Base-by-base conservation (phyloP, 2,888 invertebrate species). In the Trichopoda pennipes region DNA sequence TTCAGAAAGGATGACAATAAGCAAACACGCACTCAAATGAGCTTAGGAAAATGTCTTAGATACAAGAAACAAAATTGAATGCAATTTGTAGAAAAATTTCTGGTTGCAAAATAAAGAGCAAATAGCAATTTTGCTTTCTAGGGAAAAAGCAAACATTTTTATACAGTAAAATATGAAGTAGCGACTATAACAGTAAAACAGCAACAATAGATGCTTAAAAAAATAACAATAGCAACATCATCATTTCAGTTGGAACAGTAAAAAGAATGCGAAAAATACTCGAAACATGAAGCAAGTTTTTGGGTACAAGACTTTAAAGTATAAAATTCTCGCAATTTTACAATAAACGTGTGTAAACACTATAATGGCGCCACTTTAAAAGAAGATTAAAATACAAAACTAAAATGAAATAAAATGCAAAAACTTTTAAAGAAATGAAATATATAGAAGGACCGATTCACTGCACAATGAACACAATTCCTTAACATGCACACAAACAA, bases 351-450 rank as follows among this genome's bases (percentile, higher is more conserved):
- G 76, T 84, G 79, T 81, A 84, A 79, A 81, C 66, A 74, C 55
- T 73, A 69, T 80, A 81, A 84, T 81, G 81, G 84, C 84, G 84
- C 81, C 84, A 81, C 81, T 84, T 84, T 81, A 21, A 0, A 56
- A 56, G 21, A 49, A 55, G n/a, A n/a, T n/a, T n/a, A n/a, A n/a
- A n/a, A n/a, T n/a, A n/a, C n/a, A n/a, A n/a, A n/a, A n/a, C n/a
- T n/a, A n/a, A n/a, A 69, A 21, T 28, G 12, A 64, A 42, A 56
- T 32, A 23, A 58, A 68, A 51, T 28, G 42, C 55, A 55, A 21
- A 38, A 38, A 38, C 38, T 12, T 35, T n/a, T n/a, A 23, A 75
- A 51, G 32, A 14, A 21, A 47, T 19, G 44, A 47, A 28, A 56
- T 14, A 56, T 28, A 28, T 28, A 16, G 2, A 19, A 19, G 42